Evolutionary conservation across 2,888 invertebrate species (phyloP).

Genomic region (Eupithecia exiguata): DNA sequence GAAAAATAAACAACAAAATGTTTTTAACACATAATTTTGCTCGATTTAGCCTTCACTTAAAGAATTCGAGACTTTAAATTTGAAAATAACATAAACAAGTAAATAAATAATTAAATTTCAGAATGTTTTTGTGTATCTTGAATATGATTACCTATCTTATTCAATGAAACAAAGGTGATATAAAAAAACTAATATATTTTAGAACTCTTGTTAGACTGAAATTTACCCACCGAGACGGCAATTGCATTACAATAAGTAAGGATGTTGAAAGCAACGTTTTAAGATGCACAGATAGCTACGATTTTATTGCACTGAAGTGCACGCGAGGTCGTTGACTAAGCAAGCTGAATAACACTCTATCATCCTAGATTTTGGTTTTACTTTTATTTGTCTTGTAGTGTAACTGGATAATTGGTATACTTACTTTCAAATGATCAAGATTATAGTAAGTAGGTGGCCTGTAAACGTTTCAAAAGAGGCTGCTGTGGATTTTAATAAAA

Average conservation of each 20-base stretch:
- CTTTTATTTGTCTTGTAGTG: slow-evolving; percentile 1
- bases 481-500: not conserved
- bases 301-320: slow-evolving; percentile 23
- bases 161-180: not conserved
- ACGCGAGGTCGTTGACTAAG: slow-evolving; percentile 15
- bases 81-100: not conserved
- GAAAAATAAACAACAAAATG: not conserved
- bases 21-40: not conserved
- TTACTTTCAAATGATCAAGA: slow-evolving; percentile 13
- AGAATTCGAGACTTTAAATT: not conserved
- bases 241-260: slow-evolving; percentile 8
- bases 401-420: slow-evolving; percentile 5
- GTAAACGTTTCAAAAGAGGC: not conserved
- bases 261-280: slow-evolving; percentile 12
- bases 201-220: not conserved
- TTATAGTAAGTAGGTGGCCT: not conserved
- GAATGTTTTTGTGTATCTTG: no score
- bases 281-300: slow-evolving; percentile 18
- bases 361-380: slow-evolving; percentile 6
- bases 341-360: slow-evolving; percentile 13
- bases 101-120: not conserved
- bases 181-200: not conserved
- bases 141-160: no score
- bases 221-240: slow-evolving; percentile 8
- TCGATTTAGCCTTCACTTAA: not conserved